phyloP scores from a whole-genome alignment of 2,797 vertebrate species.

The Distichodus sexfasciatus region DNA sequence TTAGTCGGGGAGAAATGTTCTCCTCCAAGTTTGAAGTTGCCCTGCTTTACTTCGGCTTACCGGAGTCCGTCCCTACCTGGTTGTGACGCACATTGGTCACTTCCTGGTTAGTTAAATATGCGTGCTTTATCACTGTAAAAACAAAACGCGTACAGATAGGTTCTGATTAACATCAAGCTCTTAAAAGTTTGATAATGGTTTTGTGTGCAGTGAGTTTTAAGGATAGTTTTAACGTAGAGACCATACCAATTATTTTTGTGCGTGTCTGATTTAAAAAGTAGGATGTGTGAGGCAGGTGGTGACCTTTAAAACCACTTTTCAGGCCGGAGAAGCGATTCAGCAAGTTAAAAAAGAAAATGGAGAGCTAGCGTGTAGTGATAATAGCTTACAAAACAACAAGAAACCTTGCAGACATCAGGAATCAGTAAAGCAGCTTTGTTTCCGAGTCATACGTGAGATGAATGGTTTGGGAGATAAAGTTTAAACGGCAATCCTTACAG shows the following conservation, averaged over 20 bases:
- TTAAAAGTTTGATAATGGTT: background rate
- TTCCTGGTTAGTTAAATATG: background rate
- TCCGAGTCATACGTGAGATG: background rate
- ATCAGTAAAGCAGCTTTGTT: no score
- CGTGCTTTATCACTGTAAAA: background rate
- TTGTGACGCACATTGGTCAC: background rate
- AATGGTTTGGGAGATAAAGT: background rate
- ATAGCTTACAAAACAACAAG: no score
- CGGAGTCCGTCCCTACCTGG: background rate
- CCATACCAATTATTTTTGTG: no score
- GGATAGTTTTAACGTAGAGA: background rate
- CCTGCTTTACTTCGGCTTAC: slow-evolving; percentile 10
- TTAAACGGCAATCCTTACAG: background rate
- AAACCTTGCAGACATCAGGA: no score
- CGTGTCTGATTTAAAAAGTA: no score
- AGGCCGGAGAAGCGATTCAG: no score
- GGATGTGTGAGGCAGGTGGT: no score
- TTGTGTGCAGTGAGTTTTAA: background rate
- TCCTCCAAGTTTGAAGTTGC: slow-evolving; percentile 23
- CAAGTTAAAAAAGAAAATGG: no score
- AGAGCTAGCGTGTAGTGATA: no score
- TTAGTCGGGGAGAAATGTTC: slow-evolving; percentile 31
- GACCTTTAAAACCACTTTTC: no score
- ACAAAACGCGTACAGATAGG: no score
- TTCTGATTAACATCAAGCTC: background rate